phyloP scores from a whole-genome alignment of 2,113 vertebrate species.

The Phainopepla nitens region DNA sequence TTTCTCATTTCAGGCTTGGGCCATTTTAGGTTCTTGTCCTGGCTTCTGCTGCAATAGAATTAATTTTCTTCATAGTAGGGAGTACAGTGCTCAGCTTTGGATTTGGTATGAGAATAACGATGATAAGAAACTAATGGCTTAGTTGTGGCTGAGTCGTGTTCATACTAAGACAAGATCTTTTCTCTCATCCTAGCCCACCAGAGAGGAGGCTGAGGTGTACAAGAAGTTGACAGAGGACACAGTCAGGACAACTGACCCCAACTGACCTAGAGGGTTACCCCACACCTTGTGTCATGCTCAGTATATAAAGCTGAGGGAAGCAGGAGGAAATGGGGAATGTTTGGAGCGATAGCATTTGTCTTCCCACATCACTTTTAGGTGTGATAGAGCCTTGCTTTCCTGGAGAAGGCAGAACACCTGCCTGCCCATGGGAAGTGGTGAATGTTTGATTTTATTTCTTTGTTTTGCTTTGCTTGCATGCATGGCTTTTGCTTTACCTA shows the following conservation, averaged over 20 bases:
- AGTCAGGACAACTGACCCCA: not conserved
- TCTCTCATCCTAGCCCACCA: not conserved
- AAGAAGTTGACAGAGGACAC: not conserved
- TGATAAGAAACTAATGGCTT: not conserved
- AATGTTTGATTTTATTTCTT: not conserved
- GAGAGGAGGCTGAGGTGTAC: not conserved
- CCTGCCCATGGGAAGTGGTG: not conserved
- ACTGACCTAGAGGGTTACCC: not conserved
- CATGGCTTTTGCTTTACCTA: not conserved
- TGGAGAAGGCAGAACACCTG: not conserved
- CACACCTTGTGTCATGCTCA: too few species aligned
- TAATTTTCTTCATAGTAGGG: not conserved
- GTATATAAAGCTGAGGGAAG: not conserved
- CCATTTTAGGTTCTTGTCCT: not conserved
- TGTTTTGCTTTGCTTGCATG: not conserved
- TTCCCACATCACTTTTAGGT: not conserved
- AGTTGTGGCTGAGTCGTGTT: not conserved
- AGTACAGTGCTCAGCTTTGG: not conserved
- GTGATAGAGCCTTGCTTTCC: not conserved
- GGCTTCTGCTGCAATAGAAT: not conserved
- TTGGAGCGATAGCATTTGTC: accelerated
- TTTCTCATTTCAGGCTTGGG: not conserved
- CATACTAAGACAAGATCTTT: not conserved
- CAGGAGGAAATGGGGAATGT: not conserved
- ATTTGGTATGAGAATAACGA: not conserved